Percentiles rank a stretch among this genome's conserved stretches.
phyloP scores from a whole-genome alignment of 2,113 vertebrate genomes.

The Grantiella picta region DNA sequence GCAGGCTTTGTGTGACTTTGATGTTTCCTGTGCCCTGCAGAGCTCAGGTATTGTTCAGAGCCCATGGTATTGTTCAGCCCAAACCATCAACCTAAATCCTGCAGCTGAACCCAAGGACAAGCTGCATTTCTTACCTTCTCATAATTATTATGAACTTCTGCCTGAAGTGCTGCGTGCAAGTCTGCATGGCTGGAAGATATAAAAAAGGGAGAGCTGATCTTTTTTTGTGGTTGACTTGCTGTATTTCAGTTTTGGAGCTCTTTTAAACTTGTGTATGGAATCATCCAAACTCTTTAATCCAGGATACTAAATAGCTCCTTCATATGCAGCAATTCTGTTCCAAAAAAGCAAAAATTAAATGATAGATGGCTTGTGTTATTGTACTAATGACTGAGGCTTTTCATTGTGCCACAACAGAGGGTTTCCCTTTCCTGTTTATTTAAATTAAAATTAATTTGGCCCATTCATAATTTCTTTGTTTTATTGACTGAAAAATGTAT shows the following conservation, averaged over 20 bases:
- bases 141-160: neutral
- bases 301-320: neutral
- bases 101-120: neutral
- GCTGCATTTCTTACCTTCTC: neutral
- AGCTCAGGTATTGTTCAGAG: neutral
- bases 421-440: neutral
- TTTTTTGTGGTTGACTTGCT: neutral
- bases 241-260: neutral
- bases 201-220: neutral
- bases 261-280: neutral
- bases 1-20: neutral
- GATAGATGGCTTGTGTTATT: neutral
- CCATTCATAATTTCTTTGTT: neutral
- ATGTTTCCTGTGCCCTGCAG: neutral
- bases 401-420: neutral
- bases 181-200: neutral
- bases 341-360: neutral
- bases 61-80: neutral
- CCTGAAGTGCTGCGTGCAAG: neutral
- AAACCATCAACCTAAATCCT: neutral
- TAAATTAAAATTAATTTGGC: neutral
- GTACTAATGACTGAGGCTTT: neutral
- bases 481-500: neutral
- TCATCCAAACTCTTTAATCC: neutral
- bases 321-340: neutral